Conservation (phyloP, 2,797 vertebrate genomes). For the Salarias fasciatus region DNA sequence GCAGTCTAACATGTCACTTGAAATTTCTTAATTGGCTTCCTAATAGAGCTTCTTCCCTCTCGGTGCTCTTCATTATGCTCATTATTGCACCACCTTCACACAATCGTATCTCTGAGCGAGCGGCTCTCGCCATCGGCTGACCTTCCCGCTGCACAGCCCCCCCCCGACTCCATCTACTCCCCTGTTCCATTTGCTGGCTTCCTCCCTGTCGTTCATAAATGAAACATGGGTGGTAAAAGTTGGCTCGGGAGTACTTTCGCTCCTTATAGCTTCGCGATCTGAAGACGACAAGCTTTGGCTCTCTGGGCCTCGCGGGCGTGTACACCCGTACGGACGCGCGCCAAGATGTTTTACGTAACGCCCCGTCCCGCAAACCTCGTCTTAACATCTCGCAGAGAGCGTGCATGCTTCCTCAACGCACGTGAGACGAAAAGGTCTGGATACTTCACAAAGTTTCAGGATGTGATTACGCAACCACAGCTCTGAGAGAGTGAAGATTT, state of each 20-base stretch:
- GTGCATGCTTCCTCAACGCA: too few species aligned
- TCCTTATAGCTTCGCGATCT: constrained; percentile 43
- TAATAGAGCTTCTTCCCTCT: constrained; percentile 27
- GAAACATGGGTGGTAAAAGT: constrained; percentile 64
- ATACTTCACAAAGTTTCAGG: too few species aligned
- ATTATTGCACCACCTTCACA: constrained; percentile 39
- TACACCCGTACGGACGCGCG: too few species aligned
- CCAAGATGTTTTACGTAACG: constrained; percentile 19
- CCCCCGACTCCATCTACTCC: background rate
- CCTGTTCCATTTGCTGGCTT: constrained; percentile 12
- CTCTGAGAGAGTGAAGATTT: too few species aligned
- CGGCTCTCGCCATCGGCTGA: constrained; percentile 22
- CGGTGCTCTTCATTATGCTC: constrained; percentile 32
- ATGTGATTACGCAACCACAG: too few species aligned
- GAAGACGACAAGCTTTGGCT: constrained; percentile 49
- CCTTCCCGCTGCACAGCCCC: background rate
- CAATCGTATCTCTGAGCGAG: constrained; percentile 22
- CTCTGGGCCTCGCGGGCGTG: constrained; percentile 38
- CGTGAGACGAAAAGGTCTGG: too few species aligned
- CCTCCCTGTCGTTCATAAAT: constrained; percentile 59
- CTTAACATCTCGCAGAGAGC: constrained; percentile 16
- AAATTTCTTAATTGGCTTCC: constrained; percentile 47
- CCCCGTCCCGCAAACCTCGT: constrained; percentile 13
- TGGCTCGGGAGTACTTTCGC: constrained; percentile 42
- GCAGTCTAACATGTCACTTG: constrained; percentile 41